Evolutionary conservation across 2,888 invertebrate species (phyloP), one percentile per base, ranked within the genome.

Genomic region (Caradrina clavipalpis): DNA sequence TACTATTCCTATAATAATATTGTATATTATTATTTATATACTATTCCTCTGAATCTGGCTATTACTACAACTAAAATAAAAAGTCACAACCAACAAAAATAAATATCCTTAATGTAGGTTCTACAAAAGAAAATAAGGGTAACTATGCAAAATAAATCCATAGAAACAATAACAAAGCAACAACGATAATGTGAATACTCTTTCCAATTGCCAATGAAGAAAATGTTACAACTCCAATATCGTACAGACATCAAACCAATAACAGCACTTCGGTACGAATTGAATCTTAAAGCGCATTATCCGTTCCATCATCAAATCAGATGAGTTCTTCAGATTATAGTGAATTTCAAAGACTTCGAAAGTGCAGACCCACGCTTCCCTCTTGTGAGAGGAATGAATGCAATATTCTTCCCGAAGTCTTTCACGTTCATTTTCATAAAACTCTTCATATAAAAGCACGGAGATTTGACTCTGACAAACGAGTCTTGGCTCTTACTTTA

Each of bases 401-500:
- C 77, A 80, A 78, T 78, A 66, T 80, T 66, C 77, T 54, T 54
- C 35, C 50, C 17, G 31, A 60, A 63, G 45, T 56, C 60, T 80
- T 75, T 79, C 69, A 49, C 62, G 53, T 77, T 80, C 63, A 80
- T 78, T 78, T 76, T 71, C 63, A 76, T 66, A 76, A 71, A 80
- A 80, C 71, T 80, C 62, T 78, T 71, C 53, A 79, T 80, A 76
- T 76, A 80, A 70, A 76, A 66, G 65, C 59, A 54, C 45, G 47
- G 35, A 50, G 81, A 80, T 80, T 76, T 76, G 77, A 80, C 65
- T 78, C 63, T 66, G 71, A 76, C 66, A 76, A 80, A 78, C 76
- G 71, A 63, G 71, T 54, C 70, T 77, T 66, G 55, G 59, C 42
- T 39, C 58, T 10, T 45, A 80, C 58, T 80, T 78, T 76, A 76